A percentile compares a stretch with the other conserved stretches of the same genome.
These are phyloP conservation scores for Corynorhinus townsendii DNA, from an alignment of 2,113 vertebrate species.

Conservation along the genomic window DNA sequence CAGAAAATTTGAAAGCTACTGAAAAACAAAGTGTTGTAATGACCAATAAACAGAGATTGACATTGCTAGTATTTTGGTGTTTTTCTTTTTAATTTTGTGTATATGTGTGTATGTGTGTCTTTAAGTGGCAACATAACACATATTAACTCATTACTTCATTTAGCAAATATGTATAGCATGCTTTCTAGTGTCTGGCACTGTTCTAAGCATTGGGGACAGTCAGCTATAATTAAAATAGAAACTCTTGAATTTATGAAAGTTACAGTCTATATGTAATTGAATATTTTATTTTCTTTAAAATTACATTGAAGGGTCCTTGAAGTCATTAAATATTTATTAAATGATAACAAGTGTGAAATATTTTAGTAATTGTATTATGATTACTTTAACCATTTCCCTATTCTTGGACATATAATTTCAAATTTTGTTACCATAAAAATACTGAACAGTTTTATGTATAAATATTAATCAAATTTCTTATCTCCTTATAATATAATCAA, in stretches of 20 bases:
- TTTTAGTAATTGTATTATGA: not conserved
- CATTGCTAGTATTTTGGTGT: not conserved
- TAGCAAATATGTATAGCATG: not conserved
- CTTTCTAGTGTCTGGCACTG: not conserved
- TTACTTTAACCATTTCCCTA: not conserved
- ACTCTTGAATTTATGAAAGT: not conserved
- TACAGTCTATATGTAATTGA: not conserved
- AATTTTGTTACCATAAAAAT: not conserved
- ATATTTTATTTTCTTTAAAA: not conserved
- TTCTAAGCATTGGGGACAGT: not conserved
- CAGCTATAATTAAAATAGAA: not conserved
- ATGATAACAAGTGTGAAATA: not conserved
- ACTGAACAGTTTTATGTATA: not conserved
- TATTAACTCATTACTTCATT: not conserved
- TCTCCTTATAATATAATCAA: not conserved
- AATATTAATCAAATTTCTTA: not conserved
- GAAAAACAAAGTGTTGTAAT: not conserved
- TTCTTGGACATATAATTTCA: not conserved
- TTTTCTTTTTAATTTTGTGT: not conserved
- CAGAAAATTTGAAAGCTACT: not conserved
- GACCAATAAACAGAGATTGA: not conserved
- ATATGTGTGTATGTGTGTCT: not conserved
- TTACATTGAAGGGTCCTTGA: not conserved
- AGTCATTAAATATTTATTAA: conserved; percentile 6
- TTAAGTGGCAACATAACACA: not conserved